Evolutionary conservation across 2,888 invertebrate species (phyloP), one percentile per base, ranked within the genome.

Genomic region (Micoletzkya japonica): DNA sequence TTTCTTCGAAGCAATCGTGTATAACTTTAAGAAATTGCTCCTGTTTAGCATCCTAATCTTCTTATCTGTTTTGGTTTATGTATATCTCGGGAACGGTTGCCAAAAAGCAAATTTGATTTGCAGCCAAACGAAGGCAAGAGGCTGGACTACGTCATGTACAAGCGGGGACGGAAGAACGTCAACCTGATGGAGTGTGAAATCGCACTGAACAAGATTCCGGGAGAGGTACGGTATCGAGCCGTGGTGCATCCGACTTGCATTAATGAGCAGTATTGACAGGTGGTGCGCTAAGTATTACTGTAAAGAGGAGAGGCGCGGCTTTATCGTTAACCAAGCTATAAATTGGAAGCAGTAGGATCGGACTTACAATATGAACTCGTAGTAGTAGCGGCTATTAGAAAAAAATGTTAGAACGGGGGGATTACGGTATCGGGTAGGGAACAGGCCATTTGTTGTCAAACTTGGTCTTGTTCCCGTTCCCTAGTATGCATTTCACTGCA

Each of bases 121-220:
- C 24, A 63, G 63, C 30, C 50, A 63, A 32, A 63, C 63, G 63
- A 90, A 54, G 95, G 95, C 26, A 92, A 93, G 86, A 90, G 95
- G 73, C 94, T 97, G 78, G 97, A 97, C 88, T 94, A 95, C 86
- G 91, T 97, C 77, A 88, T 95, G 80, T 93, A 90, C 85, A 84
- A 86, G 72, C 76, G 76, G 57, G 86, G 86, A 50, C 59, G 80
- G 24, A 75, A 74, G 71, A 73, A 76, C 59, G 76, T 74, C 37
- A 70, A 70, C 17, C 54, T 78, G 69, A 74, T 76, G 24, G 74
- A 75, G 37, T 80, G 78, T 57, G 76, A 76, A 58, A 74, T 76
- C 49, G 75, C 76, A 0, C 54, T 78, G 39, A 77, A 80, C 58
- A 73, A 76, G 71, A 72, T 73, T 39, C 44, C 37, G 36, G 49